phyloP scores from a whole-genome alignment of 2,888 invertebrate genomes.

The Platycheirus rosarum region DNA sequence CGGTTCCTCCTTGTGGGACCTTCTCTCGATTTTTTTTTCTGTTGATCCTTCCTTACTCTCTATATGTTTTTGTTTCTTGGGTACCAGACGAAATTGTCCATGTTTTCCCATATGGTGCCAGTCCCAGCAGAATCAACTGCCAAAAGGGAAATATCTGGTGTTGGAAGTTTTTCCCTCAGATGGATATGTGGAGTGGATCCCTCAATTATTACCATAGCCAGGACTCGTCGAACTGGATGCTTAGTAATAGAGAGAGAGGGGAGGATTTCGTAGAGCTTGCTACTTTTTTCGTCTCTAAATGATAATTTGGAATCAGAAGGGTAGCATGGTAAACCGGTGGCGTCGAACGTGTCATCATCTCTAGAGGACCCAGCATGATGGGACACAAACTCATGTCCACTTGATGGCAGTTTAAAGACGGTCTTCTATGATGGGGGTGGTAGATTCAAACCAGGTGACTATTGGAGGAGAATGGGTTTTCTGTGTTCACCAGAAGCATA shows the following conservation, averaged over 20 bases:
- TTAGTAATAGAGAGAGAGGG: neutral
- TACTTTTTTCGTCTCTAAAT: conserved; percentile 32
- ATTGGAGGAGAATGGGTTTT: conserved; percentile 7
- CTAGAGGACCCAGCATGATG: conserved; percentile 30
- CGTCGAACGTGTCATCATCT: conserved; percentile 53
- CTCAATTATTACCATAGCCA: conserved; percentile 70
- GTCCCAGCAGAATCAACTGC: conserved; percentile 74
- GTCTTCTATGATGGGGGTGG: conserved; percentile 53
- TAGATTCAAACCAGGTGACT: conserved; percentile 32
- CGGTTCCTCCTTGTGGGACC: conserved; percentile 33
- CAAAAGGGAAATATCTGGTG: conserved; percentile 70
- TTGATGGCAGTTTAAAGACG: conserved; percentile 73
- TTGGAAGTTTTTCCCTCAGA: conserved; percentile 63
- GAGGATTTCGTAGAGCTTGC: neutral
- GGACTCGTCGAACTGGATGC: conserved; percentile 28
- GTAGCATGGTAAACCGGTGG: conserved; percentile 55
- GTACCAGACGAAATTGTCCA: conserved; percentile 72
- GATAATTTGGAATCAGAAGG: conserved; percentile 58
- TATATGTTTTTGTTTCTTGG: conserved; percentile 70
- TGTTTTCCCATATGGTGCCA: conserved; percentile 72
- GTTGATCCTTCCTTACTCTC: conserved; percentile 27
- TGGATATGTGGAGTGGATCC: conserved; percentile 57
- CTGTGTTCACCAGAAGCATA: conserved; percentile 55
- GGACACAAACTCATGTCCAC: conserved; percentile 65
- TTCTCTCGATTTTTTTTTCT: conserved; percentile 6